Conservation (phyloP, 2,113 vertebrate species). For the Amia ocellicauda region DNA sequence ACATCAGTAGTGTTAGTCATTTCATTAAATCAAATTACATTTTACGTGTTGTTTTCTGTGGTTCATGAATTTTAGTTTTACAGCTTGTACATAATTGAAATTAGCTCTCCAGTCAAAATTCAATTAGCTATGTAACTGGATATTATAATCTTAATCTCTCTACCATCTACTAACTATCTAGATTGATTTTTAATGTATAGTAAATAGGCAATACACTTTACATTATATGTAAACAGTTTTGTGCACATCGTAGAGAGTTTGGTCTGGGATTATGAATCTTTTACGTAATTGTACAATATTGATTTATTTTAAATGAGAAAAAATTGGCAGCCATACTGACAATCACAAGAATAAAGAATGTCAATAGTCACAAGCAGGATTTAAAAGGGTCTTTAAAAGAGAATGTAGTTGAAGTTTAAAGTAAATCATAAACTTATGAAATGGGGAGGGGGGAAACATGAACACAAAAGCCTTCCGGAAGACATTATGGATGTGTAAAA, state of each 20-base stretch:
- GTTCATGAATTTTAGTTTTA: background rate
- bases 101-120: background rate
- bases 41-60: background rate
- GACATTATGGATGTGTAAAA: too few relatives aligned
- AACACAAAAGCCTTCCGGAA: too few relatives aligned
- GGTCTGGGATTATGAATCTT: background rate
- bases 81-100: constrained; percentile 10
- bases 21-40: constrained; percentile 13
- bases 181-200: background rate
- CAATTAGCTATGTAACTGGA: background rate
- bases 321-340: too few relatives aligned
- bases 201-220: background rate
- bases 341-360: too few relatives aligned
- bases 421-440: too few relatives aligned
- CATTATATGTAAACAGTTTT: background rate
- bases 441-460: too few relatives aligned
- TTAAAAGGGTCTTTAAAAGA: too few relatives aligned
- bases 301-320: too few relatives aligned
- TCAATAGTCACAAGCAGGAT: too few relatives aligned
- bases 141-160: background rate
- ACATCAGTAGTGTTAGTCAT: constrained; percentile 3
- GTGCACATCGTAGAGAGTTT: background rate
- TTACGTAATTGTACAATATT: background rate
- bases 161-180: background rate
- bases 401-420: too few relatives aligned